A percentile compares a stretch with the other conserved stretches of the same genome.
These are phyloP conservation scores for Chrysomallon squamiferum DNA, from an alignment of 1,140 invertebrate species.

Conservation along the genomic window DNA sequence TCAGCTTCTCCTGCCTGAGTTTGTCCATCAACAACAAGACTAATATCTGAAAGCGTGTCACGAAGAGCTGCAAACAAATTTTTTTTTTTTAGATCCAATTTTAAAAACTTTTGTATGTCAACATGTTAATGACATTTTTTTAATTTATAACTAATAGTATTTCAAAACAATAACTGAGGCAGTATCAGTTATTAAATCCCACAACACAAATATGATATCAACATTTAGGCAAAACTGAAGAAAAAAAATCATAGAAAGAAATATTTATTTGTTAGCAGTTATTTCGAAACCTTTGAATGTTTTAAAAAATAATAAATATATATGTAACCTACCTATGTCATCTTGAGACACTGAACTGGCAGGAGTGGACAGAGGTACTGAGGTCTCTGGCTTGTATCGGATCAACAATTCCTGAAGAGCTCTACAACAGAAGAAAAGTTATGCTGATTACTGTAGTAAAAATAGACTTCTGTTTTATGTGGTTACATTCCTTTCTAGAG, in stretches of 20 bases:
- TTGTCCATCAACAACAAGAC: constrained; percentile 39
- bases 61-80: constrained; percentile 37
- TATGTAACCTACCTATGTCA: constrained; percentile 44
- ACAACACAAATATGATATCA: too few species aligned
- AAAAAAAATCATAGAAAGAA: too few species aligned
- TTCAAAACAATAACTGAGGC: too few species aligned
- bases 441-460: neutral
- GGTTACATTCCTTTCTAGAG: neutral
- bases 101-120: too few species aligned
- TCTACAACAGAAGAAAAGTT: constrained; percentile 37
- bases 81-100: too few species aligned
- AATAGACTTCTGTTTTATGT: neutral
- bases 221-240: too few species aligned
- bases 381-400: constrained; percentile 71
- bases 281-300: too few species aligned
- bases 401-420: constrained; percentile 86
- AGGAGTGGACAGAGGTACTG: constrained; percentile 33
- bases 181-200: too few species aligned
- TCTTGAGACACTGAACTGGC: constrained; percentile 59
- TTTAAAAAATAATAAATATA: too few species aligned
- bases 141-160: too few species aligned
- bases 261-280: too few species aligned
- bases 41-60: constrained; percentile 58
- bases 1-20: constrained; percentile 27
- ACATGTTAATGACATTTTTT: too few species aligned